Conservation (phyloP, 1,140 invertebrate species). For the Lepidostoma basale region DNA sequence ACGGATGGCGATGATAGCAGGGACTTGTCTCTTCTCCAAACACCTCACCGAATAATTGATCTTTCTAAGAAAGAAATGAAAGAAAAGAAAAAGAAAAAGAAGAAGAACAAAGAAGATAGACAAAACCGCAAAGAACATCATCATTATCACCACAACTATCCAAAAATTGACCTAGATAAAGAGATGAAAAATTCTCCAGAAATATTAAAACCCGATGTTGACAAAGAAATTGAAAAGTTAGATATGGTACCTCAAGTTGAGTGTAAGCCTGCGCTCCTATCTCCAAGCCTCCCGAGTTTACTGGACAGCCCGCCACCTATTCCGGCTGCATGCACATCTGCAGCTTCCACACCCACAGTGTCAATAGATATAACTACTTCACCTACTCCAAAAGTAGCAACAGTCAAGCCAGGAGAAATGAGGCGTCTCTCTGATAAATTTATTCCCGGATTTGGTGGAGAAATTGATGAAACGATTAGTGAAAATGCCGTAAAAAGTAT, state of each 20-base stretch:
- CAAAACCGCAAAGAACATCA: conserved; percentile 71
- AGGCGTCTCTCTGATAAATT: conserved; percentile 62
- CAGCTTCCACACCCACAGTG: conserved; percentile 43
- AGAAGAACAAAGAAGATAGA: conserved; percentile 79
- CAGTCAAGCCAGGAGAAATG: conserved; percentile 54
- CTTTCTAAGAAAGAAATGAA: conserved; percentile 67
- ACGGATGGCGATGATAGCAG: conserved; percentile 62
- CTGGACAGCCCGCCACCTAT: conserved; percentile 55
- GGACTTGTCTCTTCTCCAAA: conserved; percentile 53
- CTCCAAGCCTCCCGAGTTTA: conserved; percentile 58
- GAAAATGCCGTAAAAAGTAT: conserved; percentile 76
- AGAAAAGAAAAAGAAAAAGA: conserved; percentile 83
- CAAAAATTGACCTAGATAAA: conserved; percentile 35
- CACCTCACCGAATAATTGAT: conserved; percentile 54
- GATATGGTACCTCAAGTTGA: conserved; percentile 46
- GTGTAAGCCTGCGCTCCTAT: conserved; percentile 45
- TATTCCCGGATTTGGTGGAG: conserved; percentile 73
- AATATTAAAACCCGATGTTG: conserved; percentile 22
- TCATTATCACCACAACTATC: conserved; percentile 65
- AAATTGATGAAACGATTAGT: conserved; percentile 74
- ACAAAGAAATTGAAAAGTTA: conserved; percentile 47
- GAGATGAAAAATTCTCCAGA: conserved; percentile 28
- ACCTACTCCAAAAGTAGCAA: conserved; percentile 50
- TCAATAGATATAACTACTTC: conserved; percentile 53
- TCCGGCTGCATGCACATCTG: conserved; percentile 15